Conservation (phyloP, 1,140 invertebrate genomes). For the Papilio dardanus region DNA sequence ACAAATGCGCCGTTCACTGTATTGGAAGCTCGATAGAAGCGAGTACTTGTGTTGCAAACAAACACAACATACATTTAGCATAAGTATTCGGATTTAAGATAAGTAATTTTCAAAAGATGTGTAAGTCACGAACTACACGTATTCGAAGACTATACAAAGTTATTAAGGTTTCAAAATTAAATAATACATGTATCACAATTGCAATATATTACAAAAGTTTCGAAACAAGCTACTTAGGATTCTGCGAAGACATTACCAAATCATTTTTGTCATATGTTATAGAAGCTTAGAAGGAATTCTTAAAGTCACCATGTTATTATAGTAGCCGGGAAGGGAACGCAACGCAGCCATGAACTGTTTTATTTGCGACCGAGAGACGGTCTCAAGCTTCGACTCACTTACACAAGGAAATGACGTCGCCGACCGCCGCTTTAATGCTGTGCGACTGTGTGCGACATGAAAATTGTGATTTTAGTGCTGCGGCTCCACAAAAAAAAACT, state of each 20-base stretch:
- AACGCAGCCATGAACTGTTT: slow-evolving; percentile 39
- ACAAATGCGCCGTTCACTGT: slow-evolving; percentile 21
- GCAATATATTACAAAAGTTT: neutral
- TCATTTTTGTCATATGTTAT: neutral
- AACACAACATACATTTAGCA: neutral
- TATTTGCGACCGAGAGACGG: slow-evolving; percentile 40
- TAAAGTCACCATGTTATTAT: neutral
- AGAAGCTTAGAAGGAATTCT: neutral
- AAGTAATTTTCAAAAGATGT: neutral
- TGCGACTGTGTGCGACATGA: slow-evolving; percentile 3
- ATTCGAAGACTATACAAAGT: neutral
- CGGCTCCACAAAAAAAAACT: slow-evolving; percentile 5
- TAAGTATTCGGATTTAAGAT: neutral
- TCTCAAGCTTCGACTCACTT: slow-evolving; percentile 42
- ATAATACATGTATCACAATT: neutral
- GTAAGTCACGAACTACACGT: slow-evolving; percentile 15
- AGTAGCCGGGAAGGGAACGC: neutral
- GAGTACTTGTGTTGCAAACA: slow-evolving; percentile 1
- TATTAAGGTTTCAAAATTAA: neutral
- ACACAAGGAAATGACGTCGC: slow-evolving; percentile 42
- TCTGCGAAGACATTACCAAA: neutral
- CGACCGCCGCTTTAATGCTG: slow-evolving; percentile 16
- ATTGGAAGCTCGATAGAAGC: slow-evolving; percentile 13
- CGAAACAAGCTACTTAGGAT: neutral
- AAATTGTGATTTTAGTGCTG: slow-evolving; percentile 25